A percentile compares a stretch with the other conserved stretches of the same genome.
phyloP scores from a whole-genome alignment of 2,888 invertebrate genomes.

The Philereme transversata region DNA sequence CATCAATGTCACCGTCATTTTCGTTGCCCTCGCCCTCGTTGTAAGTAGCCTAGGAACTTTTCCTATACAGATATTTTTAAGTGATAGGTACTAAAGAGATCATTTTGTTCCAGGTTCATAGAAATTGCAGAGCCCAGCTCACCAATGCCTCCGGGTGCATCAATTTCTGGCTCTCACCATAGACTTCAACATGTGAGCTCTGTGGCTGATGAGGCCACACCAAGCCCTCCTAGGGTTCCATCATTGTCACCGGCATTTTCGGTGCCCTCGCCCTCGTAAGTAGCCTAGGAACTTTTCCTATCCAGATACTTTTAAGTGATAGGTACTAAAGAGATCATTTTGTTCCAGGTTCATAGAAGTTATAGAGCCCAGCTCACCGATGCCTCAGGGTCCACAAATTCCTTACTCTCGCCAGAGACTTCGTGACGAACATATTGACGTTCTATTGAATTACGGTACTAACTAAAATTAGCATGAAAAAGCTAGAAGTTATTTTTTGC shows the following conservation, averaged over 20 bases:
- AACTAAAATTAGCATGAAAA: no score
- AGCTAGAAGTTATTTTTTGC: no score
- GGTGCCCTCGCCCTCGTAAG: conserved; percentile 2
- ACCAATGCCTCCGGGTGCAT: not conserved
- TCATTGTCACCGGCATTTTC: no score
- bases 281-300: conserved; percentile 3
- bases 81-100: conserved; percentile 4
- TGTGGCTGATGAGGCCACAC: no score
- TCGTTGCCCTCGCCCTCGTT: conserved; percentile 3
- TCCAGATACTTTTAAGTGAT: conserved; percentile 3
- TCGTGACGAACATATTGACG: not conserved
- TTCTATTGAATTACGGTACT: no score
- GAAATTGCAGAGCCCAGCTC: conserved; percentile 3
- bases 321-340: conserved; percentile 3
- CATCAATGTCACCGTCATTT: conserved; percentile 4
- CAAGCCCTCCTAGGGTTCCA: no score
- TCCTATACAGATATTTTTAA: not conserved
- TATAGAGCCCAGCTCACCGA: conserved; percentile 3
- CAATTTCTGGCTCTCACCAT: conserved; percentile 1
- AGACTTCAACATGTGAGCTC: not conserved
- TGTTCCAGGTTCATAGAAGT: conserved; percentile 6
- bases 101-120: conserved; percentile 6
- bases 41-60: conserved; percentile 8
- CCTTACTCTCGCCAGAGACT: not conserved
- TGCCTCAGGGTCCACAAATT: not conserved